Evolutionary conservation across 1,140 invertebrate genomes (phyloP).

Genomic region (Trichonephila inaurata): DNA sequence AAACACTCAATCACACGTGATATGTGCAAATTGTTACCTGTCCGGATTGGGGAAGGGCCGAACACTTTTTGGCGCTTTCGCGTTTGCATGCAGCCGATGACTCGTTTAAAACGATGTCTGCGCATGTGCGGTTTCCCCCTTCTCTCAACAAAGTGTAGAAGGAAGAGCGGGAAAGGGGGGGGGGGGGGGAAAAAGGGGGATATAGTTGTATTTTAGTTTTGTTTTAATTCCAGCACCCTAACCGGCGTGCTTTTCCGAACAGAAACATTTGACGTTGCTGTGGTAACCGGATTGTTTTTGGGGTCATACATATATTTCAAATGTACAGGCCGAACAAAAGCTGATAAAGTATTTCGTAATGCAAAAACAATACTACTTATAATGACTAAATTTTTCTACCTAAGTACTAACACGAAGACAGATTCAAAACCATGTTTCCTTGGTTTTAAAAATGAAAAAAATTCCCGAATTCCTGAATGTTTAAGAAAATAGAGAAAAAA

Average conservation of each 20-base stretch:
- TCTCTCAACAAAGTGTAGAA: background rate
- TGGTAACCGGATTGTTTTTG: constrained; percentile 57
- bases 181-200: background rate
- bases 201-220: constrained; percentile 8
- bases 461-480: too few relatives aligned
- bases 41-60: constrained; percentile 38
- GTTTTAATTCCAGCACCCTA: constrained; percentile 56
- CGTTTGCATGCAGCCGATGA: constrained; percentile 37
- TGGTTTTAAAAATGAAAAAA: too few relatives aligned
- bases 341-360: background rate
- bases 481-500: too few relatives aligned
- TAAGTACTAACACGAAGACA: too few relatives aligned
- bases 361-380: too few relatives aligned
- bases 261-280: constrained; percentile 65
- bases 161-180: background rate
- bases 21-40: constrained; percentile 40
- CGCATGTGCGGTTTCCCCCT: background rate
- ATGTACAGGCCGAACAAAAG: background rate
- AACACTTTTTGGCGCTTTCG: constrained; percentile 60
- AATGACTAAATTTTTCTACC: too few relatives aligned
- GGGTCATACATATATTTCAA: constrained; percentile 24
- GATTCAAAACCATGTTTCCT: too few relatives aligned
- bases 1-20: background rate
- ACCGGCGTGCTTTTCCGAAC: constrained; percentile 46
- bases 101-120: constrained; percentile 26